Evolutionary conservation across 2,888 invertebrate genomes (phyloP).

Genomic region (Callimorpha dominula): DNA sequence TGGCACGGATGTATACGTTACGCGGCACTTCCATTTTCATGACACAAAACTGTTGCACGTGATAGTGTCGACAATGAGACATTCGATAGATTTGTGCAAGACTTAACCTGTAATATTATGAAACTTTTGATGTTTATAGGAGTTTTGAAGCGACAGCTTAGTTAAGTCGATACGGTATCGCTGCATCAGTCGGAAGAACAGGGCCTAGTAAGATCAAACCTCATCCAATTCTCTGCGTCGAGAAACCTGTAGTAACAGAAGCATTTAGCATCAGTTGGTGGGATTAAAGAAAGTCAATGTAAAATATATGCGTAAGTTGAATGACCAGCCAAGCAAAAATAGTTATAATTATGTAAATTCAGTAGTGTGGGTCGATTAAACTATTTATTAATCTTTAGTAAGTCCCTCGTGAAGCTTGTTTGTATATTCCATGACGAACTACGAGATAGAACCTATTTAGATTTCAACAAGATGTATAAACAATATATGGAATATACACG

Average conservation of each 20-base stretch:
- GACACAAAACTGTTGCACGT: neutral
- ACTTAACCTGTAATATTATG: neutral
- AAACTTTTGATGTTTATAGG: too few species aligned
- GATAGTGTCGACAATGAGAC: neutral
- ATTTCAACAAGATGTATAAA: conserved; percentile 12
- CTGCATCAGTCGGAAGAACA: neutral
- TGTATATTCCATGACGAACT: conserved; percentile 20
- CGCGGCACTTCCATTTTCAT: neutral
- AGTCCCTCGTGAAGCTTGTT: conserved; percentile 17
- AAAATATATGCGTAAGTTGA: neutral
- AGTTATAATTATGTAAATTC: neutral
- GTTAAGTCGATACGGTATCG: neutral
- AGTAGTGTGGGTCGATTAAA: conserved; percentile 18
- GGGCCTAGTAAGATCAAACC: neutral
- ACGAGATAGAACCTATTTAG: conserved; percentile 5
- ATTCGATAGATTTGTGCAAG: neutral
- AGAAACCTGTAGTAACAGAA: neutral
- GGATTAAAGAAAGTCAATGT: neutral
- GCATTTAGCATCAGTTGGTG: too few species aligned
- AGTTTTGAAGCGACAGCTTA: too few species aligned
- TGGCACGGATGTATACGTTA: neutral
- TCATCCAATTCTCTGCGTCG: neutral
- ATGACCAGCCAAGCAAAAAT: neutral
- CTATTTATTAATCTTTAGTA: conserved; percentile 16
- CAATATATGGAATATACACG: neutral